Evolutionary conservation across 2,888 invertebrate genomes (phyloP), one percentile per base, ranked within the genome.

Genomic region (Epinotia bilunana): DNA sequence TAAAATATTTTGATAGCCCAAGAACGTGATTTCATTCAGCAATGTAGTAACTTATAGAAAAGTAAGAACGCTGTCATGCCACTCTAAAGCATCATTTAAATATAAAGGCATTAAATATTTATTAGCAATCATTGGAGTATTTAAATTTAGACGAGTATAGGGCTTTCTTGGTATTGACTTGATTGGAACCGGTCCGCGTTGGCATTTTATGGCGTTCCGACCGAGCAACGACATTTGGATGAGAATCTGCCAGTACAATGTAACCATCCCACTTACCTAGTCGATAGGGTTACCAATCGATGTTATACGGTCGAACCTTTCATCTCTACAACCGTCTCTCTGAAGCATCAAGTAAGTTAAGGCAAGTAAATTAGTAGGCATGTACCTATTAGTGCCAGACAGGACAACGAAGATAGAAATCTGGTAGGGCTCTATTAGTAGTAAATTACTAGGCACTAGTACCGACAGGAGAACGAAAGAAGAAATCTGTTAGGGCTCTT

Each of bases 101-200:
- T 75, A 67, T 75, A 74, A 74, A 74, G 67, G 71, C 67, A 33
- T 67, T 71, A 55, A 67, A 72, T 67, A 75, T 75, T 65, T 72
- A 75, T 75, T 72, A 75, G 71, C 67, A 75, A 75, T 75, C 71
- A 67, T 75, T 67, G 55, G 55, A 61, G 43, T 72, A 72, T 75
- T 72, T 71, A 75, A 75, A 72, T 75, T 75, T 62, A 75, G 70
- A 74, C 61, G 71, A 72, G 75, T 75, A n/a, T n/a, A 75, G 75
- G 75, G 67, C 75, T 75, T 75, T 75, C 75, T 72, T 67, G 72
- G 57, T 58, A 75, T 72, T 67, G 61, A 62, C 72, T 62, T 62
- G 67, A 73, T 49, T 20, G 55, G 57, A 75, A 72, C 71, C 75
- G 71, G 75, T 75, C 61, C 18, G 28, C 49, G 64, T 73, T 55